Base-by-base conservation (phyloP, 2,113 vertebrate genomes). In the Boleophthalmus pectinirostris region DNA sequence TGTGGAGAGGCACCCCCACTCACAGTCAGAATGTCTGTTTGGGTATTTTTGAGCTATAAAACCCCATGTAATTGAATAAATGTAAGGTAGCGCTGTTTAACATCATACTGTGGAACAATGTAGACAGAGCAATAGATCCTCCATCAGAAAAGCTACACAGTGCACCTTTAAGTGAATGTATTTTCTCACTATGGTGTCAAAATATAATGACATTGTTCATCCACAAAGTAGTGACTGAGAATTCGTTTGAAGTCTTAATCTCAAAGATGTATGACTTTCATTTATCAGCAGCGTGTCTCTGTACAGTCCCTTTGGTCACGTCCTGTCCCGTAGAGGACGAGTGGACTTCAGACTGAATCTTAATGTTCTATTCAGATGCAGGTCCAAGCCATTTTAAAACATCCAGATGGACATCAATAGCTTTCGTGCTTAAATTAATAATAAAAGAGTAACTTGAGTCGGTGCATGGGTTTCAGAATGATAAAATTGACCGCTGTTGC, bases 301-400 rank as follows among this genome's bases (percentile, higher is more conserved):
- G 9, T 53, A 12, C 65, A 45, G 57, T 51, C 49, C 58, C 43
- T 67, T 51, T 46, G 1, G 65, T 78, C 64, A 47, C 66, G 60
- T 77, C 70, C 58, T 14, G 23, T 68, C 54, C 70, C 9, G 38
- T 10, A 43, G 38, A 69, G 64, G 61, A 16, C 3, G 18, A 78
- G 61, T 45, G 73, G 70, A 64, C 23, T 67, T 61, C 61, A 53
- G 70, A 78, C 66, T 70, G 72, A 75, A 73, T 78, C 79, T 76
- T 76, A 83, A 86, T 84, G 82, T 87, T 83, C 75, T 83, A 78
- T 88, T 89, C 80, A 88, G 72, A 73, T 33, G 18, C 75, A 80
- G 79, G 70, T 69, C 74, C 74, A 85, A 78, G 24, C 74, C 70
- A 86, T 83, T 77, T 85, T 33, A 81, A 84, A 66, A 68, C 82